Evolutionary conservation across 2,888 invertebrate species (phyloP), one percentile per base, ranked within the genome.

Genomic region (Gymnoscelis rufifasciata): DNA sequence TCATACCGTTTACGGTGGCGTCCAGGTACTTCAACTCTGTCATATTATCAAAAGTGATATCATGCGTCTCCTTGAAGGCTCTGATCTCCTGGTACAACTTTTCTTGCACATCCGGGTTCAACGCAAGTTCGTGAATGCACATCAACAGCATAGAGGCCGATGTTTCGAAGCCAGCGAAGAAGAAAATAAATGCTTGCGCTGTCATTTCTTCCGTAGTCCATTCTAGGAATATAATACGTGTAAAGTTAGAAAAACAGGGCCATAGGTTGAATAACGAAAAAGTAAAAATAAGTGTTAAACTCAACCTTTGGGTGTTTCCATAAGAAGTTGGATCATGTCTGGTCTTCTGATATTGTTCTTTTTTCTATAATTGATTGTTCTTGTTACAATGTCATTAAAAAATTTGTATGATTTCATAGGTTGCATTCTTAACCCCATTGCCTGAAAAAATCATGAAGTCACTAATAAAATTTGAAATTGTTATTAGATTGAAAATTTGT

Each of bases 311-410:
- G 69, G 64, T 5, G 79, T 74, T 47, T 90, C 88, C 78, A 91
- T 79, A n/a, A 91, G 54, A 1, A 91, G 58, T 44, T 91, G 89
- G 7, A 91, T 83, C 90, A 91, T 90, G 56, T 91, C 91, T 0
- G 89, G 89, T 45, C 91, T 64, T 1, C 86, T 71, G 3, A 90
- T 78, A 0, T 79, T 76, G 26, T 88, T 67, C 30, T 81, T 75
- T 30, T 83, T 78, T 7, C 91, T 74, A 2, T 71, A 63, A 31
- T 77, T 74, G 31, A 91, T 80, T 0, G 88, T 88, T 0, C 58
- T 57, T 1, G 57, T 38, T 0, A 82, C 75, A 1, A 78, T 52
- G 1, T 70, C 54, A 5, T 51, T 66, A 49, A 83, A 79, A 56
- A 83, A 80, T 0, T 56, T 43, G 1, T 60, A 62, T 0, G n/a